Percentiles rank a stretch among this genome's conserved stretches.
phyloP scores from a whole-genome alignment of 1,140 invertebrate genomes.

The Ceratitis capitata region DNA sequence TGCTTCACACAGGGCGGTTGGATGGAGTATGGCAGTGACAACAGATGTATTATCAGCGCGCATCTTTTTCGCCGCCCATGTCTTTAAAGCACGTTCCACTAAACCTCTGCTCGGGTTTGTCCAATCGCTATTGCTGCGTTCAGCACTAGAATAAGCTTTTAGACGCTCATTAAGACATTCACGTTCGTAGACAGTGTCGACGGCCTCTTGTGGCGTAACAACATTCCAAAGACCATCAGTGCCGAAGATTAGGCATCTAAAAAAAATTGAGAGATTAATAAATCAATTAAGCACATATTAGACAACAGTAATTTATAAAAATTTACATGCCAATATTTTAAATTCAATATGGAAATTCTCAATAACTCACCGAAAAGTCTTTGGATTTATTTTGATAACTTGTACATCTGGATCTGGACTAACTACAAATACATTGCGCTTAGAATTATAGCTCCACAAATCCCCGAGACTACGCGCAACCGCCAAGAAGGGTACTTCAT shows the following conservation, averaged over 20 bases:
- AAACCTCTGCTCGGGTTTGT: slow-evolving; percentile 91
- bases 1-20: slow-evolving; percentile 57
- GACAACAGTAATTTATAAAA: not conserved
- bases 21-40: slow-evolving; percentile 92
- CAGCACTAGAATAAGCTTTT: slow-evolving; percentile 38
- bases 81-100: slow-evolving; percentile 85
- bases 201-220: slow-evolving; percentile 84
- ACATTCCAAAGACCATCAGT: slow-evolving; percentile 98
- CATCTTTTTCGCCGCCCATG: slow-evolving; percentile 81
- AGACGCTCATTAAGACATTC: slow-evolving; percentile 79
- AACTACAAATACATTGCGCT: slow-evolving; percentile 90
- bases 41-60: slow-evolving; percentile 95
- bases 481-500: slow-evolving; percentile 96
- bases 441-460: slow-evolving; percentile 95
- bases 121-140: slow-evolving; percentile 67
- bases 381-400: slow-evolving; percentile 85
- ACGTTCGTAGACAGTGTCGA: slow-evolving; percentile 83
- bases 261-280: too few species aligned
- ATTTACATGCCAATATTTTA: not conserved
- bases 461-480: slow-evolving; percentile 95
- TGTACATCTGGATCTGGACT: slow-evolving; percentile 97
- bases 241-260: slow-evolving; percentile 91
- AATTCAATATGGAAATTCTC: too few species aligned
- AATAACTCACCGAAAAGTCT: slow-evolving; percentile 68
- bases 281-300: not conserved